Conservation (phyloP, 2,888 invertebrate species). For the Hirtodrosophila cameraria region DNA sequence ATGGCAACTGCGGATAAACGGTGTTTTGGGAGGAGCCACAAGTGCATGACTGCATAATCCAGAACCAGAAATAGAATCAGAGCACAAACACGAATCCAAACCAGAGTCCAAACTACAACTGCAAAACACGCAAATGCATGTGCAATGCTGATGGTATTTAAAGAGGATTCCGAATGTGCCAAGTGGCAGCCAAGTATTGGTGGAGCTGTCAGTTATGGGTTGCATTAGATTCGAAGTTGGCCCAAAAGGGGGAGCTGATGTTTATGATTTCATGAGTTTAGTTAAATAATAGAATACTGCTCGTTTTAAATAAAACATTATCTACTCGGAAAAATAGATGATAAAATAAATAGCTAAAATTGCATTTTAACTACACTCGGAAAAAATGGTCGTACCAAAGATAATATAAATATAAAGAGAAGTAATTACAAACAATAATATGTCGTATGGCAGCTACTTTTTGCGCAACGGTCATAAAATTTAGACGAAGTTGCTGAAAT, state of each 20-base stretch:
- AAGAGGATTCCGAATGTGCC: constrained; percentile 20
- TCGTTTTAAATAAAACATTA: no score
- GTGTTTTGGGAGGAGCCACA: constrained; percentile 10
- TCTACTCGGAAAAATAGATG: no score
- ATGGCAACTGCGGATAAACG: constrained; percentile 47
- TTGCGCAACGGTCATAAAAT: no score
- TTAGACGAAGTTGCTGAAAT: no score
- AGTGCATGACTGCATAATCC: constrained; percentile 62
- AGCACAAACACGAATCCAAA: neutral
- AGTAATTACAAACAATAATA: no score
- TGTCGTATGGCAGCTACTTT: no score
- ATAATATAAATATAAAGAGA: no score
- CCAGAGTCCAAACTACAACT: constrained; percentile 39
- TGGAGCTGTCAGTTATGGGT: neutral
- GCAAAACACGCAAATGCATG: constrained; percentile 41
- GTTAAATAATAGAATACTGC: no score
- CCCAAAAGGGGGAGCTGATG: neutral
- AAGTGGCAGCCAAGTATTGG: constrained; percentile 12
- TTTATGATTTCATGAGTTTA: neutral
- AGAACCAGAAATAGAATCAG: constrained; percentile 16
- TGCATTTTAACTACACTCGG: no score
- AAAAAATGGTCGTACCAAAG: no score
- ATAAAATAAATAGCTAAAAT: no score
- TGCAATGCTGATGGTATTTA: constrained; percentile 21
- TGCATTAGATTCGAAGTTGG: constrained; percentile 1